A percentile compares a stretch with the other conserved stretches of the same genome.
Conservation (phyloP, 2,797 vertebrate genomes). For the Podargus strigoides region DNA sequence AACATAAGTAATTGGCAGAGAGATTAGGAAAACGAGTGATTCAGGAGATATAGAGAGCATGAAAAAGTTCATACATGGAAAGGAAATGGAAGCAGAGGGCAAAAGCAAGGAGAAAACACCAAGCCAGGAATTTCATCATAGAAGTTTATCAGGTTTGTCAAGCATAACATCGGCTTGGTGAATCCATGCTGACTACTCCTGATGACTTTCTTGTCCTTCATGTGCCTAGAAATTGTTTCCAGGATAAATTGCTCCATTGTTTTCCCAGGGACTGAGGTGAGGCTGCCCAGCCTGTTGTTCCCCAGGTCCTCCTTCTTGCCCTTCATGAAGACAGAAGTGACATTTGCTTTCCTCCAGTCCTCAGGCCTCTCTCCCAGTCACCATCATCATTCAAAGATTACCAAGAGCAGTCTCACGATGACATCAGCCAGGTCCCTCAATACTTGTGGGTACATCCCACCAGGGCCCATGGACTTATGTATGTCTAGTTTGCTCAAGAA, state of each 20-base stretch:
- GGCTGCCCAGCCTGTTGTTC: not conserved
- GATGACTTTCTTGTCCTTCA: not conserved
- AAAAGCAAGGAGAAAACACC: not conserved
- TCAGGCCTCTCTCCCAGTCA: not conserved
- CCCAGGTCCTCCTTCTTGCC: not conserved
- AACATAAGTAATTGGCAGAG: not conserved
- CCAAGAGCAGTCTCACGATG: accelerated
- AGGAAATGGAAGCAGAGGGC: not conserved
- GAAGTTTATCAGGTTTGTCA: not conserved
- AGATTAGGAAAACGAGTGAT: not conserved
- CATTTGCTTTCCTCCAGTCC: not conserved
- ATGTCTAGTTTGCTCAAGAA: not conserved
- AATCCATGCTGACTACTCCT: not conserved
- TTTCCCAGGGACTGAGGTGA: not conserved
- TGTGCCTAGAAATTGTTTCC: not conserved
- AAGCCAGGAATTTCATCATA: not conserved
- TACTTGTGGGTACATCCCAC: not conserved
- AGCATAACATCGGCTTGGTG: not conserved
- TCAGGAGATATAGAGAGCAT: not conserved
- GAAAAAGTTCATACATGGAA: not conserved
- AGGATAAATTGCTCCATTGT: not conserved
- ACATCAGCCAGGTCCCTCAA: not conserved
- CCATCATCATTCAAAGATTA: not conserved
- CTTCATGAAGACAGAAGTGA: not conserved
- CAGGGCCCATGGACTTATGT: not conserved